These are phyloP conservation scores for Erethizon dorsatum DNA, from an alignment of 2,797 vertebrate genomes.

Conservation along the genomic window DNA sequence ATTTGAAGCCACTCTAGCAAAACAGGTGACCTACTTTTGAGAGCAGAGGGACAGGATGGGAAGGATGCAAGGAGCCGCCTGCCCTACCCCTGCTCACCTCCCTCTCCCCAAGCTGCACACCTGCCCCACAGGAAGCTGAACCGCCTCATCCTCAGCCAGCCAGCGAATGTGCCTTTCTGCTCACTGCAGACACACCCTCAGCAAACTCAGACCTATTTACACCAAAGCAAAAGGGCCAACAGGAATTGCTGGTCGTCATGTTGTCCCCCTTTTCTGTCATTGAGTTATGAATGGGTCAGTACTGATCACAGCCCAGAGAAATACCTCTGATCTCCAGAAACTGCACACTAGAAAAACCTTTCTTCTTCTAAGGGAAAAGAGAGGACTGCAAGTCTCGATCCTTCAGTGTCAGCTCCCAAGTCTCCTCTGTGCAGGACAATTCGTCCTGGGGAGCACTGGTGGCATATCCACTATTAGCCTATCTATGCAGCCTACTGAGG, in stretches of 20 bases:
- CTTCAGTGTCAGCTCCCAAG: neutral
- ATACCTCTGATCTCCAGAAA: neutral
- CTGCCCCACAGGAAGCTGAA: neutral
- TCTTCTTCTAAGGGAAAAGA: neutral
- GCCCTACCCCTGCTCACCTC: neutral
- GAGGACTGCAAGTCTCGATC: neutral
- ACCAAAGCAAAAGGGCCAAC: neutral
- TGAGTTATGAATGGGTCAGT: neutral
- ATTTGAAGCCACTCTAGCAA: conserved; percentile 80
- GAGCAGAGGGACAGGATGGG: neutral
- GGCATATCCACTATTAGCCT: fast-evolving
- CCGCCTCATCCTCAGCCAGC: neutral
- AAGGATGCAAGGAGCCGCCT: neutral
- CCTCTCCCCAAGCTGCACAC: neutral
- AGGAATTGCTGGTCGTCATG: neutral
- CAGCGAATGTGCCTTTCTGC: fast-evolving
- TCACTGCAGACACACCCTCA: neutral
- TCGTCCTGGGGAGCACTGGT: neutral
- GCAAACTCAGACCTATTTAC: neutral
- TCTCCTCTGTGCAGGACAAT: neutral
- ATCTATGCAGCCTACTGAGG: neutral
- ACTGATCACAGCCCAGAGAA: neutral
- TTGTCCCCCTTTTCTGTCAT: neutral
- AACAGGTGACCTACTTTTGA: conserved; percentile 58
- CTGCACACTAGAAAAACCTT: neutral